Conservation (phyloP, 2,113 vertebrate genomes). For the Rostratula benghalensis region DNA sequence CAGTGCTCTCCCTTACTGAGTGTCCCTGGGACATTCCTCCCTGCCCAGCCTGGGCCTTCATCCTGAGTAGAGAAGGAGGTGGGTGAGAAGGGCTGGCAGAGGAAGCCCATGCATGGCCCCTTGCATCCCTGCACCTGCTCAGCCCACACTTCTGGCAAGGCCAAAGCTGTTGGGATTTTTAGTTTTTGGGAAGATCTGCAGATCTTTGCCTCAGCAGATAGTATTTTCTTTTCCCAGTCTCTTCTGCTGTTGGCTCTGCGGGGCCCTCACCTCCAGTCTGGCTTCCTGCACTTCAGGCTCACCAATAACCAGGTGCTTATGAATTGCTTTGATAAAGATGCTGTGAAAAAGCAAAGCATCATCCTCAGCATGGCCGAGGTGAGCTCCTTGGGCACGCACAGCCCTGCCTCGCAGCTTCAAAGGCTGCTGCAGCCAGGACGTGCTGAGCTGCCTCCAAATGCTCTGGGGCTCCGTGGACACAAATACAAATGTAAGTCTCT, state of each 20-base stretch:
- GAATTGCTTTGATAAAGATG: background rate
- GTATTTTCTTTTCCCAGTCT: accelerated
- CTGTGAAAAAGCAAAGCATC: background rate
- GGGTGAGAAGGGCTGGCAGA: background rate
- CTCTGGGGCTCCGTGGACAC: background rate
- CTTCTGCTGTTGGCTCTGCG: background rate
- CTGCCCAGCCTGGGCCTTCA: background rate
- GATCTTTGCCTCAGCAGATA: background rate
- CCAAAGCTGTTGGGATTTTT: background rate
- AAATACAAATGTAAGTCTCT: background rate
- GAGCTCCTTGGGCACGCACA: background rate
- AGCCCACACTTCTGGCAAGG: background rate
- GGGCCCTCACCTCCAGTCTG: background rate
- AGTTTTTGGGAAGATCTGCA: background rate
- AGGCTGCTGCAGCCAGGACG: background rate
- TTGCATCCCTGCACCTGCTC: accelerated
- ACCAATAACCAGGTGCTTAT: background rate
- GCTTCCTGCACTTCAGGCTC: background rate
- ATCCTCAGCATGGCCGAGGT: background rate
- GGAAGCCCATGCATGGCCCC: background rate
- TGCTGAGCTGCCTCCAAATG: slow-evolving; percentile 22
- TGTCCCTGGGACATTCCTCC: background rate
- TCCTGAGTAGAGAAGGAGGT: background rate
- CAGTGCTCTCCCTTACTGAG: background rate
- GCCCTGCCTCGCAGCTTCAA: background rate